Evolutionary conservation across 23 tunicate genomes (phyloP), one percentile per base, ranked within the genome.

Genomic region (Clavelina lepadiformis): DNA sequence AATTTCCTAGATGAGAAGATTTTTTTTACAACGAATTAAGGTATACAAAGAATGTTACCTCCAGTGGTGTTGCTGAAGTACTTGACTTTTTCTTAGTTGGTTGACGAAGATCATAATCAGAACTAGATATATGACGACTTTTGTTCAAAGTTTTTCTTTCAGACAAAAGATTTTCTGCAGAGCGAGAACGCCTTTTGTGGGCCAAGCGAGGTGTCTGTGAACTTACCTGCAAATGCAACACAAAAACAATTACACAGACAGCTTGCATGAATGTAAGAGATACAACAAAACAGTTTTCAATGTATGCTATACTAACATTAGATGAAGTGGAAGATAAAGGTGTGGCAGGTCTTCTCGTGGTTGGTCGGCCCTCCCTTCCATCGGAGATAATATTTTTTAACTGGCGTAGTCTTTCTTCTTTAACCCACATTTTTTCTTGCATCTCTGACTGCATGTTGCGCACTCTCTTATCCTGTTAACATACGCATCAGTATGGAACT

Each of bases 381-480:
- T 68, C 85, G 24, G 65, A 61, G 3, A 91, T 63, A 22, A 91
- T 79, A 58, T 57, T 82, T 61, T 75, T 94, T 63, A 86, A 47
- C 53, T 86, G 95, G 1, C 94, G 69, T 33, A 94, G 52, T 49
- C 79, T 61, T 38, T 86, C 99, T 4, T 86, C 91, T 61, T 94
- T 94, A 21, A 75, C 85, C 88, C 88, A 86, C 83, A 94, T 80
- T 68, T 80, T 81, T 35, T 86, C 88, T 32, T 80, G 97, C 84
- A 81, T 76, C 32, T 77, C 75, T 1, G 79, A 75, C 52, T 77
- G 84, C 58, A 72, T 83, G 51, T 58, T 75, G 47, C 89, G 83
- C 18, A 89, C 97, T 41, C 83, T 50, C 61, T 75, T 68, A 2
- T 89, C 83, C 87, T 79, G 71, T 5, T 37, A 56, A 29, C 13